Base-by-base conservation (phyloP, 2,888 invertebrate species). In the Callimorpha dominula region DNA sequence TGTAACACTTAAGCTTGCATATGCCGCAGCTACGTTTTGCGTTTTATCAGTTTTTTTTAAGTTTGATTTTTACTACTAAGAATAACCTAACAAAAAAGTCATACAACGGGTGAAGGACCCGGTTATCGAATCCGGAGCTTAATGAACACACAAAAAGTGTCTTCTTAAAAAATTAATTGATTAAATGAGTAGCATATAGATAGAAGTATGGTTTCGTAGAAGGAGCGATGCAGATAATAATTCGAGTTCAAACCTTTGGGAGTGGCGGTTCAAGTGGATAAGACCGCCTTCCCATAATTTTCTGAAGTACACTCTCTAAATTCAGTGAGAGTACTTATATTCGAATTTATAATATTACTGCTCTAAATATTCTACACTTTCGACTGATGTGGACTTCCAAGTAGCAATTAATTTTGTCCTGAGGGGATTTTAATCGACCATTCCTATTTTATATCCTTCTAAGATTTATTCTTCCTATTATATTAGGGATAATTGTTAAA, bases 291-390 rank as follows among this genome's bases (percentile, higher is more conserved):
- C 89, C 91, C 91, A 91, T 94, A 94, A 95, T 95, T 93, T 94
- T 93, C 92, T 94, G 91, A 89, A 94, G 94, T 90, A 87, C 87
- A 88, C 90, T 87, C 94, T 93, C 88, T 87, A 89, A 90, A 92
- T 92, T 90, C 91, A 92, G 87, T 90, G 89, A 94, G 94, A 89
- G 93, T 86, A 89, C 95, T 95, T 92, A 92, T 92, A 91, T 91
- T 92, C 82, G 91, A 94, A 95, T 95, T 95, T 95, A 95, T 95
- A 94, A 94, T 94, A 94, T 94, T 92, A 91, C 89, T 90, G 91
- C 90, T 91, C 91, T 91, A 93, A 93, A 91, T 92, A 93, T 90
- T 88, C 87, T 88, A 84, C 81, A 85, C 82, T 88, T 88, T 89
- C 83, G 80, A 89, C 89, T 87, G 86, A 86, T 86, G 82, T 80